Evolutionary conservation across 2,113 vertebrate genomes (phyloP).

Genomic region (Sebastes schlegelii): DNA sequence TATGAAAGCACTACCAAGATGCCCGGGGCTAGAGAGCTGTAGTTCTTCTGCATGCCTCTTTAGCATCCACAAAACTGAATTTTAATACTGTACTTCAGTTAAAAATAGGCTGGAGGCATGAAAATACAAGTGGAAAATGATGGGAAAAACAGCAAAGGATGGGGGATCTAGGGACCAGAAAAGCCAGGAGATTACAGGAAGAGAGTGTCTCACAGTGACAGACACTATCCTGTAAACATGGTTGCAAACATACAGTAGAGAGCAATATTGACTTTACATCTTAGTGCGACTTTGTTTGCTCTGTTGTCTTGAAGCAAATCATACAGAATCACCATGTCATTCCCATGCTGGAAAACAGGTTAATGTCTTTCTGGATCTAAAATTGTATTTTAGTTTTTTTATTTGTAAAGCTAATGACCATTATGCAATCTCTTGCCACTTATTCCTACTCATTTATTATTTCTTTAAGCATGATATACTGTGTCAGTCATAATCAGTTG

Average conservation of each 20-base stretch:
- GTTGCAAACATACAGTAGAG: background rate
- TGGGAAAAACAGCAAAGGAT: background rate
- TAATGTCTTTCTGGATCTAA: background rate
- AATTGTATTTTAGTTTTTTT: background rate
- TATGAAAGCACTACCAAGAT: background rate
- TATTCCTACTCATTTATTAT: too few relatives aligned
- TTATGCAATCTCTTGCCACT: too few relatives aligned
- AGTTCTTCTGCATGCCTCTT: background rate
- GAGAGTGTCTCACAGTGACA: background rate
- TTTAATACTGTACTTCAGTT: background rate
- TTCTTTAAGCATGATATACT: too few relatives aligned
- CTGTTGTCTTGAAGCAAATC: background rate
- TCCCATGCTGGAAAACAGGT: background rate
- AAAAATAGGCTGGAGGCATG: background rate
- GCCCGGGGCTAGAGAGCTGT: background rate
- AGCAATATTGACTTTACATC: conserved; percentile 45
- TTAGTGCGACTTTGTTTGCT: conserved; percentile 35
- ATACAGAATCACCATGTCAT: background rate
- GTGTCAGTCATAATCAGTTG: too few relatives aligned
- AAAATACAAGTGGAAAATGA: background rate
- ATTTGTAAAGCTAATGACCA: background rate
- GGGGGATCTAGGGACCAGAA: background rate
- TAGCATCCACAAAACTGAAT: background rate
- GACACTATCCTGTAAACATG: background rate
- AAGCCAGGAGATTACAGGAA: background rate